phyloP scores from a whole-genome alignment of 2,888 invertebrate species.

The Elgonia sp. region DNA sequence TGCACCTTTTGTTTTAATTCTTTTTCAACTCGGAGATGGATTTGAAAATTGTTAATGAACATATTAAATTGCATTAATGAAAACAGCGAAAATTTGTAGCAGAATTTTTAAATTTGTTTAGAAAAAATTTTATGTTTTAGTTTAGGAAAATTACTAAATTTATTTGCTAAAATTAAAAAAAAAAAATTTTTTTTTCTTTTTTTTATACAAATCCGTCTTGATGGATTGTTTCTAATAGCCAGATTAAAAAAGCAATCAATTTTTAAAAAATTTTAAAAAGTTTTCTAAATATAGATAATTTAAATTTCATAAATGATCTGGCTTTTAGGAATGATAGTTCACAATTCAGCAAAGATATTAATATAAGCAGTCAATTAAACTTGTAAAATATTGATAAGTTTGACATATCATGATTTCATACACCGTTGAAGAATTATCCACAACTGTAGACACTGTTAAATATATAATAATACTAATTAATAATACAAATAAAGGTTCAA shows the following conservation, averaged over 20 bases:
- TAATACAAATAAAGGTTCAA: conserved; percentile 36
- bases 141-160: too few species aligned
- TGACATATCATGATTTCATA: conserved; percentile 66
- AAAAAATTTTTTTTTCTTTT: background rate
- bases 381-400: conserved; percentile 14
- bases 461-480: background rate
- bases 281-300: background rate
- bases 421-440: conserved; percentile 68
- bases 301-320: too few species aligned
- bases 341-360: background rate
- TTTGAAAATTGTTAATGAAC: too few species aligned
- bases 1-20: background rate
- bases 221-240: too few species aligned
- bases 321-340: background rate
- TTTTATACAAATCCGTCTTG: background rate
- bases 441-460: conserved; percentile 53
- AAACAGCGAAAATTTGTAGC: too few species aligned
- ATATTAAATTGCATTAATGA: too few species aligned
- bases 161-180: too few species aligned
- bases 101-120: too few species aligned
- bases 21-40: background rate
- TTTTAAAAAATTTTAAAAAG: too few species aligned
- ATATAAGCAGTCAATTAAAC: conserved; percentile 44
- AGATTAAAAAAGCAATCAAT: too few species aligned
- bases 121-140: too few species aligned